Base-by-base conservation (phyloP, 1,140 invertebrate species). In the Nixonia krombeini region DNA sequence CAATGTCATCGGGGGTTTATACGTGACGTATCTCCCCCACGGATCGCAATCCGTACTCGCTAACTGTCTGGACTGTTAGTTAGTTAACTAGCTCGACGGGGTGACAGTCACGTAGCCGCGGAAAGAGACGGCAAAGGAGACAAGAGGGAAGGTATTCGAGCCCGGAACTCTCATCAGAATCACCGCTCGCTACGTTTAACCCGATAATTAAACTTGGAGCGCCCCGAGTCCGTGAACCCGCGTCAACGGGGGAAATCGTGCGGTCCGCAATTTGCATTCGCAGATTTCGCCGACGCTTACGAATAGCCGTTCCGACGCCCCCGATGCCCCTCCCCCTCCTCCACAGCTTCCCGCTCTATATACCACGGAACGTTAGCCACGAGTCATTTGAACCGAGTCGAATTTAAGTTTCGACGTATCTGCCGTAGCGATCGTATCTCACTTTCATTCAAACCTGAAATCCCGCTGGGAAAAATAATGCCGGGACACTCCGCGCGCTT, bases 111-210 rank as follows among this genome's bases (percentile, higher is more conserved):
- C 82, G 81, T 83, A 84, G 64, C 56, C 46, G 41, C 55, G 53
- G 62, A 70, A 72, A 72, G 76, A 74, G 65, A 50, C 52, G 37
- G 57, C 65, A 9, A 72, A 35, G 49, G 61, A 46, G 56, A 66
- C 55, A 62, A 61, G 58, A 72, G 63, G 56, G 53, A 68, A 74
- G 59, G 76, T 78, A 82, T 82, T 84, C 76, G 80, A 82, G 82
- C 83, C 81, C 82, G 82, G 82, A 84, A 84, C 82, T 83, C 81
- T 84, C 82, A 84, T 84, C 82, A 84, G 81, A 84, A 84, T 83
- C 82, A 83, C 74, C 80, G 72, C 74, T 83, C 81, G 81, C 78
- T 84, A 84, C 82, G 82, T 84, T 84, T 83, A 84, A 84, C 82
- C 80, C 82, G 81, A 84, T 84, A 84, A 84, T 83, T 83, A 84